Percentiles rank a stretch among this genome's conserved stretches.
These are phyloP conservation scores for Idris sp. DNA, from an alignment of 1,140 invertebrate genomes.

Conservation along the genomic window DNA sequence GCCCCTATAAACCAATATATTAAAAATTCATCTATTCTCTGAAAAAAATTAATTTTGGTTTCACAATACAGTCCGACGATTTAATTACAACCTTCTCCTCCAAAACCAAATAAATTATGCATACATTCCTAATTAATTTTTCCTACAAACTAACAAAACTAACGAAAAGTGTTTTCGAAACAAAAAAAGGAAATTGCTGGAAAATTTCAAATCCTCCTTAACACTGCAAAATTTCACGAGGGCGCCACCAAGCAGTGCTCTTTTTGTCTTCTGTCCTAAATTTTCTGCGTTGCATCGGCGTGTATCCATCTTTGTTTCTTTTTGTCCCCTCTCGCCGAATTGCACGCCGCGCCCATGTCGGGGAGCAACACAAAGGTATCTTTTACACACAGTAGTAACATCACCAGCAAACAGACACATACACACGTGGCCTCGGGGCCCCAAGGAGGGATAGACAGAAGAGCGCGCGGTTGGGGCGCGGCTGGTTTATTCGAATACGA, in stretches of 20 bases:
- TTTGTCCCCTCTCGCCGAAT: conserved; percentile 41
- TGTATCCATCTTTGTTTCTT: conserved; percentile 37
- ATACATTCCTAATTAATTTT: too few relatives aligned
- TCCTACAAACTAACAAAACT: background rate
- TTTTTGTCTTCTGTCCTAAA: conserved; percentile 5
- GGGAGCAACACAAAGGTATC: conserved; percentile 35
- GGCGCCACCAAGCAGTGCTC: conserved; percentile 70
- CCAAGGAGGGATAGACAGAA: conserved; percentile 31
- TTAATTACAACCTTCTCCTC: too few relatives aligned
- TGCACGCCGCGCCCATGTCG: conserved; percentile 49
- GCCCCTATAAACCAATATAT: too few relatives aligned
- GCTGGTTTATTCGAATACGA: conserved; percentile 47
- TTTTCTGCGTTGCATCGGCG: too few relatives aligned
- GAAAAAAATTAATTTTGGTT: too few relatives aligned
- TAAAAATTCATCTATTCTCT: too few relatives aligned
- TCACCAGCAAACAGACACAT: conserved; percentile 15
- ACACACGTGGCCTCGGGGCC: conserved; percentile 34
- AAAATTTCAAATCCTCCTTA: too few relatives aligned
- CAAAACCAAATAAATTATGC: too few relatives aligned
- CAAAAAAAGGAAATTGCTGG: too few relatives aligned
- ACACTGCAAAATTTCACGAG: conserved; percentile 50
- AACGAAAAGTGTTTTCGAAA: too few relatives aligned
- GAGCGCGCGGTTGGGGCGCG: conserved; percentile 27
- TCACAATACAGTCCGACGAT: too few relatives aligned
- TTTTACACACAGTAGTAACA: conserved; percentile 21